phyloP scores from a whole-genome alignment of 2,888 invertebrate species.

The Polyommatus iphigenia region DNA sequence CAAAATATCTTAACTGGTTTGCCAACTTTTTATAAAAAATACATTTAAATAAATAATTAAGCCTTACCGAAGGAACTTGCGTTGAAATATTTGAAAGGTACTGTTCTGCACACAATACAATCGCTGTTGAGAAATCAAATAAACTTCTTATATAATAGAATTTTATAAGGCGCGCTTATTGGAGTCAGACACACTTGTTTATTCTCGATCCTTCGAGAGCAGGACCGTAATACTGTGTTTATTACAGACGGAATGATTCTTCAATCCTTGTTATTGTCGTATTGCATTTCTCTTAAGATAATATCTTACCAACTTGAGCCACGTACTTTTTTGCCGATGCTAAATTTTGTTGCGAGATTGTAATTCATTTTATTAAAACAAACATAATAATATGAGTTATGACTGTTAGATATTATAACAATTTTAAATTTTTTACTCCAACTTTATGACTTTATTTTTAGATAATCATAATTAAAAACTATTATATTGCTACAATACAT shows the following conservation, averaged over 20 bases:
- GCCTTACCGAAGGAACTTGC: background rate
- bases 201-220: conserved; percentile 31
- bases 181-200: conserved; percentile 38
- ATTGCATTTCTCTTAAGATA: background rate
- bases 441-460: too few relatives aligned
- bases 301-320: background rate
- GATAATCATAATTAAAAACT: too few relatives aligned
- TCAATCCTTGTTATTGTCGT: conserved; percentile 10
- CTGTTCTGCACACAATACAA: conserved; percentile 71
- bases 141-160: conserved; percentile 67
- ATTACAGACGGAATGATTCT: conserved; percentile 12
- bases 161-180: conserved; percentile 68
- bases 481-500: too few relatives aligned
- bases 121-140: conserved; percentile 76
- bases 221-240: conserved; percentile 21
- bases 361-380: background rate
- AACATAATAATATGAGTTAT: too few relatives aligned
- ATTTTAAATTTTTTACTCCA: too few relatives aligned
- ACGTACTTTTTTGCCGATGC: background rate
- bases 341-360: background rate
- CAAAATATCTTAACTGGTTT: too few relatives aligned
- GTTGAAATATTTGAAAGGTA: conserved; percentile 36
- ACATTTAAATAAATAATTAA: background rate
- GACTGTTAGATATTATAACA: too few relatives aligned
- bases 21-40: too few relatives aligned